Evolutionary conservation across 2,888 invertebrate genomes (phyloP).

Genomic region (Lithosia quadra): DNA sequence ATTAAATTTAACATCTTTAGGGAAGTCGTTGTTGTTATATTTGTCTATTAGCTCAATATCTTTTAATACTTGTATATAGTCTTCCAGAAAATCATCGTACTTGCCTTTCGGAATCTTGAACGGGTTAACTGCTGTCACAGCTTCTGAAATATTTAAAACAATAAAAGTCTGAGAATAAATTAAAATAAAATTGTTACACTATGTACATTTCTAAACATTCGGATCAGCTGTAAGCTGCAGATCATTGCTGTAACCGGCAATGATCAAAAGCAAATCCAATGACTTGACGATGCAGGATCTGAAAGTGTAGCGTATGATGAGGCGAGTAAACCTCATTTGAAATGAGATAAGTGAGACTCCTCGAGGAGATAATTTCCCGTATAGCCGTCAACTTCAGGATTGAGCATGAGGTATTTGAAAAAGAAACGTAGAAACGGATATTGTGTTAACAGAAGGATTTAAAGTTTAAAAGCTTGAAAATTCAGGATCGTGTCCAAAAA

Average conservation of each 20-base stretch:
- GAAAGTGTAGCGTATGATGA: too few species aligned
- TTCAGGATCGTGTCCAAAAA: too few species aligned
- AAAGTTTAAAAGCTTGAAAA: too few species aligned
- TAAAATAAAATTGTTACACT: background rate
- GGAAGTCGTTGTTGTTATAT: constrained; percentile 65
- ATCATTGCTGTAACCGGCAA: too few species aligned
- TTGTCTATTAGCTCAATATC: constrained; percentile 75
- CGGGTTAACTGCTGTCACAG: constrained; percentile 84
- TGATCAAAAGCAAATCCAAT: background rate
- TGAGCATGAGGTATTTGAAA: too few species aligned
- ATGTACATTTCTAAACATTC: background rate
- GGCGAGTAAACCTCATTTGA: too few species aligned
- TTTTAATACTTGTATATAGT: constrained; percentile 84
- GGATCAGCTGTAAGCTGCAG: too few species aligned
- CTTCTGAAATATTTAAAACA: constrained; percentile 79
- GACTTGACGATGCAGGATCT: background rate
- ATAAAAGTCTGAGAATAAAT: background rate
- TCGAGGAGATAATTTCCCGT: too few species aligned
- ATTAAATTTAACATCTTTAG: constrained; percentile 64
- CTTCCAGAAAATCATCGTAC: constrained; percentile 59
- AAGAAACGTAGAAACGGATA: too few species aligned
- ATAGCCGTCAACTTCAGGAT: too few species aligned
- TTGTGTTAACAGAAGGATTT: too few species aligned
- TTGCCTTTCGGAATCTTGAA: constrained; percentile 60
- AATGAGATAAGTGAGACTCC: too few species aligned